Base-by-base conservation (phyloP, 2,113 vertebrate species). In the Xenopus laevis region DNA sequence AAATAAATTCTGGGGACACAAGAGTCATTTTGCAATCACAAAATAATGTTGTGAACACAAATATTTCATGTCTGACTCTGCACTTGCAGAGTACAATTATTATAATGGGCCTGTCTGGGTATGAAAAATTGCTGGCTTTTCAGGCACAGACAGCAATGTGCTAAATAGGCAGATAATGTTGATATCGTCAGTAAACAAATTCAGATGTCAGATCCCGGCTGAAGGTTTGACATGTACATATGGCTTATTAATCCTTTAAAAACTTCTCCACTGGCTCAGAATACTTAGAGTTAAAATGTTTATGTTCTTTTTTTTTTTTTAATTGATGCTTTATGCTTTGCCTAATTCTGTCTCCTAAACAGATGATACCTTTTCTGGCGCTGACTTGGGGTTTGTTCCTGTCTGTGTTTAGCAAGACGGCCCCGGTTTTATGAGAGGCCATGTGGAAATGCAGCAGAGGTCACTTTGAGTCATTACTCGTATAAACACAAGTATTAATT, bases 361-460 rank as follows among this genome's bases (percentile, higher is more conserved):
- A 75, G 13, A 74, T 20, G 44, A 68, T 67, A 30, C 72, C 72
- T 59, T 68, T 75, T 75, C 65, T 75, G n/a, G n/a, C n/a, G n/a
- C n/a, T n/a, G n/a, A n/a, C n/a, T 63, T 10, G 23, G 13, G 58
- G 20, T 40, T 30, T 30, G 45, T 75, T 69, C 73, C 65, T 75
- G 73, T 75, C 73, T 75, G 73, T 75, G 73, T 75, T 75, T 75
- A 75, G 53, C 57, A 68, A 75, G 73, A 75, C 57, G 45, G 53
- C 62, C n/a, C 58, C 57, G 15, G 58, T 65, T 68, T 75, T 75
- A 68, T 69, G 73, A 53, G 58, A 69, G 73, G 65, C 65, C 66
- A 75, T 40, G 46, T 7, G 45, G 23, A 69, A 75, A 75, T 75
- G 73, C 17, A 75, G 23, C 65, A 62, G 57, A 62, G 73, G 73